Conservation (phyloP, 2,113 vertebrate genomes). For the Panurus biarmicus region DNA sequence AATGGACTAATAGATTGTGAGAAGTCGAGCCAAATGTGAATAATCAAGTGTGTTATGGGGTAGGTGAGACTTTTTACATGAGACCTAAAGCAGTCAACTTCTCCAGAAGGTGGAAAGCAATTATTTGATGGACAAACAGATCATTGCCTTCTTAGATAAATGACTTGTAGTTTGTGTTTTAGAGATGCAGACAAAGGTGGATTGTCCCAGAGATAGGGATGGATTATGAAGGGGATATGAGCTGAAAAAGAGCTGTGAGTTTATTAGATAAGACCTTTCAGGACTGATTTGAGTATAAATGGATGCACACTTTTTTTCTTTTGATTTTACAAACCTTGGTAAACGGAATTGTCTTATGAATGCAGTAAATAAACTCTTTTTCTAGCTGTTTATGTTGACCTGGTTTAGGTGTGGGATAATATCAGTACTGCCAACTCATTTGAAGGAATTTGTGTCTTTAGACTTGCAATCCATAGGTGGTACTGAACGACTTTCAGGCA, state of each 20-base stretch:
- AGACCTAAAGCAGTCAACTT: neutral
- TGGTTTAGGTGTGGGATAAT: neutral
- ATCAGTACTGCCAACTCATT: neutral
- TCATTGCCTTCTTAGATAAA: neutral
- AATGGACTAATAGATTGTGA: neutral
- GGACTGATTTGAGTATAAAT: neutral
- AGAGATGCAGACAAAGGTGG: neutral
- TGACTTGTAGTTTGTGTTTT: neutral
- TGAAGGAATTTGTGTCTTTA: neutral
- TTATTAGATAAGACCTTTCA: neutral
- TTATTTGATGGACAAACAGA: neutral
- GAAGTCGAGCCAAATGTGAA: neutral
- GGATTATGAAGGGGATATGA: neutral
- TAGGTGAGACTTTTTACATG: neutral
- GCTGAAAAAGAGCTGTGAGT: neutral
- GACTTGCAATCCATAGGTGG: neutral
- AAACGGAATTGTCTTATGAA: neutral
- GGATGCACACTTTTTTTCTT: neutral
- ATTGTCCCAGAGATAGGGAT: neutral
- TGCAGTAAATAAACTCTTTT: neutral
- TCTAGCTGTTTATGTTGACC: neutral
- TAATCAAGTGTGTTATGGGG: rapidly evolving
- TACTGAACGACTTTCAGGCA: neutral
- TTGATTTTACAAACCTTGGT: neutral
- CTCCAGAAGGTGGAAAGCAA: neutral